Base-by-base conservation (phyloP, 1,140 invertebrate genomes). In the Chymomyza costata region DNA sequence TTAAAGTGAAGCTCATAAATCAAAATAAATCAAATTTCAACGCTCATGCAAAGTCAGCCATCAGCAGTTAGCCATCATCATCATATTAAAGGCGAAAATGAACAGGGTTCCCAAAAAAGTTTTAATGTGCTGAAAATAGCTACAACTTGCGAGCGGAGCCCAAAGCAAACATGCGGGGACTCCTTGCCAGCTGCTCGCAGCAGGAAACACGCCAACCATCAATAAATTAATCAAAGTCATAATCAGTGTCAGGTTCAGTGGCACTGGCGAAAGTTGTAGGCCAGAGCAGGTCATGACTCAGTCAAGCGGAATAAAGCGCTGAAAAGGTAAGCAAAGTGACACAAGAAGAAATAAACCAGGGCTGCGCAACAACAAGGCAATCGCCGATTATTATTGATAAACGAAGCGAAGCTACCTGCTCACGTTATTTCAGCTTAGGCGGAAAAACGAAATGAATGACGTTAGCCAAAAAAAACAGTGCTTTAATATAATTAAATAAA, bases 201-300 rank as follows among this genome's bases (percentile, higher is more conserved):
- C 74, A 63, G 66, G 73, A 83, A 80, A 67, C 80, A 83, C 81
- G 80, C 69, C 69, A 83, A 80, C 80, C 82, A 81, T 83, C 80
- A 83, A 83, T 83, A 83, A 83, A 83, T 83, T 83, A 83, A 83
- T 83, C 80, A 83, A 83, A 83, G 82, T 83, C 80, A 83, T 80
- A 80, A 80, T 80, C 73, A 80, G 73, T 80, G 73, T 80, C 73
- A 80, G 73, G 73, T 80, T 80, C 73, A 80, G 67, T 78, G 61
- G 64, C 53, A 58, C 19, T 41, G 67, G 59, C 47, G 37, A 78
- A 80, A 80, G 59, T 78, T 73, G 50, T 78, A 40, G 58, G 39
- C 58, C 51, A 25, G 8, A 8, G 21, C 21, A 25, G 50, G 35
- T 37, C 46, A 32, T 47, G 44, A 34, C 25, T 47, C 48, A 49